A percentile compares a stretch with the other conserved stretches of the same genome.
These are phyloP conservation scores for Dryadula phaetusa DNA, from an alignment of 2,888 invertebrate genomes.

Conservation along the genomic window DNA sequence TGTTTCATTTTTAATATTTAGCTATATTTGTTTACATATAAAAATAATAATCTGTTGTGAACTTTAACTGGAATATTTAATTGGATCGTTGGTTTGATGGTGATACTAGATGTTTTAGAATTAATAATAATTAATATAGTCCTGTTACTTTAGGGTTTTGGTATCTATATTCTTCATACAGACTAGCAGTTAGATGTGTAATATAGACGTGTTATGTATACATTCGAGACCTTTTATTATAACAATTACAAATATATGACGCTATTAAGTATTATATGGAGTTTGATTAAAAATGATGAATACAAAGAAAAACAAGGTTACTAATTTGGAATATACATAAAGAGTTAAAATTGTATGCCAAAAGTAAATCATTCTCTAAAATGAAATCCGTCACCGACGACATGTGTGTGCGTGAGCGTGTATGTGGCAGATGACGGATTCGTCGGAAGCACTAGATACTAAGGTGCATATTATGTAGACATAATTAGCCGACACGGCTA, in stretches of 20 bases:
- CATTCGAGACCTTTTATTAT: conserved; percentile 69
- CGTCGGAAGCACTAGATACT: conserved; percentile 38
- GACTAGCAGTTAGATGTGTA: conserved; percentile 63
- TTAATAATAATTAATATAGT: conserved; percentile 51
- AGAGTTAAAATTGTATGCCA: conserved; percentile 35
- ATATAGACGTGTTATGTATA: conserved; percentile 72
- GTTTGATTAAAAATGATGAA: conserved; percentile 38
- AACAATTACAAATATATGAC: conserved; percentile 73
- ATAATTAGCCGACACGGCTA: conserved; percentile 48
- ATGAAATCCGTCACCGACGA: conserved; percentile 35
- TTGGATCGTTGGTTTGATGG: conserved; percentile 68
- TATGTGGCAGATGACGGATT: conserved; percentile 29
- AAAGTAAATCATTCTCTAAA: conserved; percentile 37
- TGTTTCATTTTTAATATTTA: conserved; percentile 46
- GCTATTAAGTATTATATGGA: conserved; percentile 40
- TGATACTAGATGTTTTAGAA: conserved; percentile 75
- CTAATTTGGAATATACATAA: conserved; percentile 37
- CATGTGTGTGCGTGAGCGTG: conserved; percentile 11
- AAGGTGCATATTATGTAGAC: conserved; percentile 43
- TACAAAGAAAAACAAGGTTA: conserved; percentile 29
- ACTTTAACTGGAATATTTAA: conserved; percentile 61
- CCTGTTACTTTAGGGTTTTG: conserved; percentile 65
- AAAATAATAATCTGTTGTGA: conserved; percentile 68
- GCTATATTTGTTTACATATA: conserved; percentile 56
- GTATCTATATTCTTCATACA: conserved; percentile 56